Evolutionary conservation across 2,888 invertebrate species (phyloP), one percentile per base, ranked within the genome.

Genomic region (Mimachlamys varia): DNA sequence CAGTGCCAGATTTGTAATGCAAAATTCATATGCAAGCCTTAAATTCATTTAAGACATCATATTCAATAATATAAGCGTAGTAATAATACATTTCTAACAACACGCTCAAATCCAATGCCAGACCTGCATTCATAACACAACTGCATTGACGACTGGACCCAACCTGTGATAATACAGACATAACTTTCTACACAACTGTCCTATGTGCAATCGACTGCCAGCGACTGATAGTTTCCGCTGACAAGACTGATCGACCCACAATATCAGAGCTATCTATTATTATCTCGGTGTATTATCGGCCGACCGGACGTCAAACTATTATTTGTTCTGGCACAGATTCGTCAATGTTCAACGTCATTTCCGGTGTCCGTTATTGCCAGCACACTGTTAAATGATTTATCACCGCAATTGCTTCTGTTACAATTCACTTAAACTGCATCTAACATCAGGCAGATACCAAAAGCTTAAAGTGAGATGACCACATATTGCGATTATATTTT

Each of bases 261-360:
- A 33, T 13, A 76, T 76, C 76, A 76, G 33, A 7, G 22, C 33
- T 27, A 76, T 76, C 76, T 12, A 33, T 33, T 33, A 22, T 76
- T 33, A 76, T 76, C 33, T 15, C 15, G 27, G 33, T 27, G 15
- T 10, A 76, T 27, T 33, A 76, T 76, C 76, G 76, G 33, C 13
- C 76, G 76, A 10, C 33, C 33, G 2, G 27, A 33, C 7, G 76
- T 15, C 76, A 27, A 3, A 76, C 27, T 76, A 33, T 76, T 33
- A 76, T 76, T 76, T 76, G 33, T 33, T 27, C 76, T 76, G 22
- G 33, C 76, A 76, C 7, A 27, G 76, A 33, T 7, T 76, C 76
- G 15, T 76, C 76, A 76, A 76, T 15, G 33, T 76, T 27, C 76
- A 76, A 76, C 76, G 76, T 76, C 76, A 27, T 76, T 76, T 76